phyloP scores from a whole-genome alignment of 1,140 invertebrate species.

The Psix sp. region DNA sequence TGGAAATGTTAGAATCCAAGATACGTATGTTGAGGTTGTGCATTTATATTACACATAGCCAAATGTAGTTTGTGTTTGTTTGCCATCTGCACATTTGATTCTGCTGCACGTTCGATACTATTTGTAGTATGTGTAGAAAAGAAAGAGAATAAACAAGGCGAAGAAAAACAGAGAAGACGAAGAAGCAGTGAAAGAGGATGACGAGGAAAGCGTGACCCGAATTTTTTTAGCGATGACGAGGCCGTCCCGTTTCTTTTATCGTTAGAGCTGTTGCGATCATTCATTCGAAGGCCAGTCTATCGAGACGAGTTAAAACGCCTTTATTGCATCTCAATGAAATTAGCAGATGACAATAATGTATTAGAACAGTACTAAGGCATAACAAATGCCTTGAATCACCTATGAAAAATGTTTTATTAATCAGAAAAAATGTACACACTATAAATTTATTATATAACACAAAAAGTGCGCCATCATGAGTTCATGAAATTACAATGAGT shows the following conservation, averaged over 20 bases:
- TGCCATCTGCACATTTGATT: constrained; percentile 42
- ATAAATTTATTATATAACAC: constrained; percentile 38
- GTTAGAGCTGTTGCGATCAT: constrained; percentile 56
- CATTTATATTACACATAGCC: constrained; percentile 9
- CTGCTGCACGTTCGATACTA: constrained; percentile 51
- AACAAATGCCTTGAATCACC: constrained; percentile 46
- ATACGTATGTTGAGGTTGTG: constrained; percentile 27
- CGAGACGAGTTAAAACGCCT: constrained; percentile 53
- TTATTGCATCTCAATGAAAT: constrained; percentile 58
- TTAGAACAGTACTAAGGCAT: constrained; percentile 52
- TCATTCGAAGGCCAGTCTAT: constrained; percentile 54
- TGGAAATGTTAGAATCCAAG: constrained; percentile 9
- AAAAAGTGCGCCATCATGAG: constrained; percentile 44
- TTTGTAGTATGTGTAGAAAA: constrained; percentile 30
- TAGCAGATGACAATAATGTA: constrained; percentile 43
- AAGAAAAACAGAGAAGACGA: constrained; percentile 28
- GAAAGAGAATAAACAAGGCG: constrained; percentile 37
- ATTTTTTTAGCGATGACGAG: constrained; percentile 55
- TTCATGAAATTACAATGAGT: constrained; percentile 50
- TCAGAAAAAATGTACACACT: constrained; percentile 42
- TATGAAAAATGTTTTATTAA: constrained; percentile 57
- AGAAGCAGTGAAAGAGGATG: constrained; percentile 47
- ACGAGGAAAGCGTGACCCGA: constrained; percentile 59
- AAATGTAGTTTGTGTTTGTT: constrained; percentile 43
- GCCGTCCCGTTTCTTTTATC: constrained; percentile 58